Percentiles rank a stretch among this genome's conserved stretches.
phyloP scores from a whole-genome alignment of 2,113 vertebrate genomes.

The Meleagris gallopavo region DNA sequence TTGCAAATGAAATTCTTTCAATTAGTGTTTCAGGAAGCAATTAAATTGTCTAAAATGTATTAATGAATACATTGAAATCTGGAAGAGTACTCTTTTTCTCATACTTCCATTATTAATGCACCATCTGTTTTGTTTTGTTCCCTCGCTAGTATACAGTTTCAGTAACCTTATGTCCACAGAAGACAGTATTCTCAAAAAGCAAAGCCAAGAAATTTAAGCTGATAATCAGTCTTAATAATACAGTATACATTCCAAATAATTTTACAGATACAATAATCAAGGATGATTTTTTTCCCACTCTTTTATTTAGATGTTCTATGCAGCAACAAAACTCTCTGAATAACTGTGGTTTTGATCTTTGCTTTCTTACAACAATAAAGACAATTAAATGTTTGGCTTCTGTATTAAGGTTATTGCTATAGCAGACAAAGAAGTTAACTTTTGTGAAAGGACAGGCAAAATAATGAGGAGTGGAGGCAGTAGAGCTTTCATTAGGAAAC shows the following conservation, averaged over 20 bases:
- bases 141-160: slow-evolving; percentile 60
- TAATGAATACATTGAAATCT: slow-evolving; percentile 82
- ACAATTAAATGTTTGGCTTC: slow-evolving; percentile 60
- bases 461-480: not conserved
- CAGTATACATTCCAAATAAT: slow-evolving; percentile 55
- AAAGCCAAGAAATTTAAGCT: slow-evolving; percentile 71
- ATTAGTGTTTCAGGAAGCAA: slow-evolving; percentile 83
- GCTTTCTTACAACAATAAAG: slow-evolving; percentile 42
- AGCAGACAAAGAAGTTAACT: slow-evolving; percentile 2
- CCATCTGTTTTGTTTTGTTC: slow-evolving; percentile 79
- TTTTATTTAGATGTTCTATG: slow-evolving; percentile 28
- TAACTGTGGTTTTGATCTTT: slow-evolving; percentile 49
- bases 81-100: slow-evolving; percentile 74
- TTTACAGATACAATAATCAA: slow-evolving; percentile 52
- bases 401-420: slow-evolving; percentile 1
- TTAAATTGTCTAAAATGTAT: slow-evolving; percentile 84
- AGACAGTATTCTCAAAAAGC: slow-evolving; percentile 62
- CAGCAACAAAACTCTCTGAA: not conserved
- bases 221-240: slow-evolving; percentile 66
- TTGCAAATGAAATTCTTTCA: slow-evolving; percentile 82
- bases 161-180: slow-evolving; percentile 71
- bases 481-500: slow-evolving; percentile 26
- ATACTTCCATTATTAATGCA: slow-evolving; percentile 79
- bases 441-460: not conserved
- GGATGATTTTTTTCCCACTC: not conserved